Evolutionary conservation across 1,140 invertebrate species (phyloP).

Genomic region (Saccostrea cuccullata): DNA sequence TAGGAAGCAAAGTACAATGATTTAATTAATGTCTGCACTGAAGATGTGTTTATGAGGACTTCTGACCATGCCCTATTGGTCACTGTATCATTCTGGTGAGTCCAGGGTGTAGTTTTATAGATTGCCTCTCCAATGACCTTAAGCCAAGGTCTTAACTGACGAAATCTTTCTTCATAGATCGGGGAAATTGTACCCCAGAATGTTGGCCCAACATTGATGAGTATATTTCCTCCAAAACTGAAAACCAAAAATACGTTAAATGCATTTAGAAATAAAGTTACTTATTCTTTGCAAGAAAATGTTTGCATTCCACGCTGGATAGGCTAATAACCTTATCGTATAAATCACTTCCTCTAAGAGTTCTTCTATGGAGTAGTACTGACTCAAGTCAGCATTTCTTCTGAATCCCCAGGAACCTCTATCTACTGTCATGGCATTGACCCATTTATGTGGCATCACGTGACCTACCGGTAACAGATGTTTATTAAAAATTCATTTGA

Average conservation of each 20-base stretch:
- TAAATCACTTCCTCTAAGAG: conserved; percentile 86
- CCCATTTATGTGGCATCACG: conserved; percentile 74
- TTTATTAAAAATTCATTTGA: too few relatives aligned
- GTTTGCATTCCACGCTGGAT: neutral
- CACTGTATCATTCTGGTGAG: conserved; percentile 88
- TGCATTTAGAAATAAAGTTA: too few relatives aligned
- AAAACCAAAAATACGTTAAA: neutral
- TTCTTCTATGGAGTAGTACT: conserved; percentile 86
- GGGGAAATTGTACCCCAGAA: conserved; percentile 91
- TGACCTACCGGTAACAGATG: neutral
- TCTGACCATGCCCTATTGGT: conserved; percentile 81
- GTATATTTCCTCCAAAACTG: conserved; percentile 91
- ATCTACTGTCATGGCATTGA: conserved; percentile 90
- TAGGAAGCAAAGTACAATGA: too few relatives aligned
- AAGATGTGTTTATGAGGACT: too few relatives aligned
- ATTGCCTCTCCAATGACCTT: conserved; percentile 92
- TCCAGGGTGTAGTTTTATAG: conserved; percentile 86
- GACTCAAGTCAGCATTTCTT: conserved; percentile 84
- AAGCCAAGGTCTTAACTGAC: conserved; percentile 86
- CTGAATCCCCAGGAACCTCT: conserved; percentile 85
- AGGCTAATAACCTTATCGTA: conserved; percentile 82
- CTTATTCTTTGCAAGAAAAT: too few relatives aligned
- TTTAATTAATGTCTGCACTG: too few relatives aligned
- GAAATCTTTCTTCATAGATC: conserved; percentile 92
- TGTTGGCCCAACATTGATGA: conserved; percentile 94